Base-by-base conservation (phyloP, 2,888 invertebrate species). In the Deilephila porcellus region DNA sequence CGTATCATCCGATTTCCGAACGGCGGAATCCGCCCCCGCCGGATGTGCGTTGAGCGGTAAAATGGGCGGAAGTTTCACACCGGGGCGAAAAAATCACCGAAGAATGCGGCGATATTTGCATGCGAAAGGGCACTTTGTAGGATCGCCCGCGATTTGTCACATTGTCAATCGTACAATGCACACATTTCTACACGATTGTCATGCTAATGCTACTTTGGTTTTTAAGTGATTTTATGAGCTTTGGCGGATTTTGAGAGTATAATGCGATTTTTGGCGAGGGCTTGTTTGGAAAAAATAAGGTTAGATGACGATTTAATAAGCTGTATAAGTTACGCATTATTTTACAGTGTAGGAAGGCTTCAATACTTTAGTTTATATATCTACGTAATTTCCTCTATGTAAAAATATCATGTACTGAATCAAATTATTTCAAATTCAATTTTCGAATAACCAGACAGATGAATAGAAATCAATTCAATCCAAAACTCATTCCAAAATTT, bases 71-170 rank as follows among this genome's bases (percentile, higher is more conserved):
- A 94, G 93, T 92, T 90, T 90, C 90, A 83, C 86, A 80, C 88
- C 87, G 85, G 86, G 84, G 85, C 83, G 82, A 86, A 91, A 91
- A 90, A 91, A 91, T 86, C 86, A 87, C 86, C 83, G 86, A 71
- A 70, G 72, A 74, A 71, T 79, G 80, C 83, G 83, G 90, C 88
- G 88, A 91, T 91, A 94, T 94, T 94, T 94, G 91, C 93, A 94
- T 94, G 85, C 89, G 90, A 91, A 93, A 92, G 89, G 93, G 90
- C 91, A 90, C 91, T 92, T 91, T 90, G 83, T 87, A 82, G 87
- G 91, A 93, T 93, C 92, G 91, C 89, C 90, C 91, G 91, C 90
- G 90, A 92, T 93, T 93, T 93, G 93, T 92, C 92, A 90, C 92
- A 93, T 93, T 92, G 93, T 88, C 93, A 90, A 93, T 93, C 88